A percentile compares a stretch with the other conserved stretches of the same genome.
These are phyloP conservation scores for Danaus melanippus DNA, from an alignment of 1,140 invertebrate genomes.

Conservation along the genomic window DNA sequence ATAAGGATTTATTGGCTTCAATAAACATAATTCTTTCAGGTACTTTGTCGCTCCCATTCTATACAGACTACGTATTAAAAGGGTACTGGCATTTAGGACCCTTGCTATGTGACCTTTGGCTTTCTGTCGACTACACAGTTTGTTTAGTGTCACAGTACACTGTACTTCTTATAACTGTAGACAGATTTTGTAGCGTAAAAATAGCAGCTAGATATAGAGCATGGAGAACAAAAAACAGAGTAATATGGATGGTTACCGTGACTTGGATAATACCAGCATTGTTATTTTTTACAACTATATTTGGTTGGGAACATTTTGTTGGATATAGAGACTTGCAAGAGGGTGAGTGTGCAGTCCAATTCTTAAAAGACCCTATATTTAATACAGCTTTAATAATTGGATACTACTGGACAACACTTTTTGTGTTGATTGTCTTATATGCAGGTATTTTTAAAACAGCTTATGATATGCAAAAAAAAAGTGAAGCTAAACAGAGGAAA, in stretches of 20 bases:
- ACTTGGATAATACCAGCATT: conserved; percentile 98
- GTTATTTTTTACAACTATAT: conserved; percentile 98
- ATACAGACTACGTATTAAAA: conserved; percentile 95
- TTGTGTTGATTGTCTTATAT: conserved; percentile 95
- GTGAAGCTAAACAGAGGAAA: conserved; percentile 93
- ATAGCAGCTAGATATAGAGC: conserved; percentile 97
- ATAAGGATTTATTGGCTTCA: too few relatives aligned
- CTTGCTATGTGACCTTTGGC: conserved; percentile 97
- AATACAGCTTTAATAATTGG: conserved; percentile 98
- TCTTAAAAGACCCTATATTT: conserved; percentile 97
- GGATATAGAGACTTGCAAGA: conserved; percentile 90
- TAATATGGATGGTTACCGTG: conserved; percentile 94
- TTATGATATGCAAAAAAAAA: conserved; percentile 98
- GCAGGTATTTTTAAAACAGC: conserved; percentile 98
- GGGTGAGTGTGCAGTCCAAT: conserved; percentile 96
- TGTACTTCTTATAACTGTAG: conserved; percentile 97
- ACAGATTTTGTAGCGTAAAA: conserved; percentile 99
- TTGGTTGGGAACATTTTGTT: conserved; percentile 99
- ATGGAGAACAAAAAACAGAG: conserved; percentile 95
- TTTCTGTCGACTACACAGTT: conserved; percentile 99
- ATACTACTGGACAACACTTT: conserved; percentile 97
- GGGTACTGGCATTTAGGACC: conserved; percentile 98
- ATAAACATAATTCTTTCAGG: conserved; percentile 74
- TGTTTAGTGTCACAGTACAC: conserved; percentile 99
- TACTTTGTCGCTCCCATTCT: conserved; percentile 95